Conservation (phyloP, 1,140 invertebrate genomes). For the Drosophila quadrilineata region DNA sequence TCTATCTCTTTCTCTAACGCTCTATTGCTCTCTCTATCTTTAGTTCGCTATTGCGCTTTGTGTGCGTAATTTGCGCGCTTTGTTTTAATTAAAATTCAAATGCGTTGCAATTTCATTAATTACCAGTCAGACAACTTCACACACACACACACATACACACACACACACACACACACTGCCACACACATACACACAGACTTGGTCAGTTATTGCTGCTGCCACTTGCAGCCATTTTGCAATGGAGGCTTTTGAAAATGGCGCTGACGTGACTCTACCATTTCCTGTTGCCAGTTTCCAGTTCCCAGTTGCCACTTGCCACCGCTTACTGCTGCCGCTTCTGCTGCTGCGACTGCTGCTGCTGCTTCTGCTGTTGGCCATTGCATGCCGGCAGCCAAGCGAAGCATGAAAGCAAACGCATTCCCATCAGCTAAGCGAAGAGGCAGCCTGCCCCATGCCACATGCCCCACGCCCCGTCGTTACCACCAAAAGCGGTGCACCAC, state of each 20-base stretch:
- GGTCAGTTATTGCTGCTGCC: slow-evolving; percentile 38
- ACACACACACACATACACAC: slow-evolving; percentile 12
- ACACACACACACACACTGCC: slow-evolving; percentile 1
- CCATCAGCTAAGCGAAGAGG: slow-evolving; percentile 53
- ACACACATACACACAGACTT: slow-evolving; percentile 19
- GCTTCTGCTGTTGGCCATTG: slow-evolving; percentile 53
- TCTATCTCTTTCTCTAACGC: too few relatives aligned
- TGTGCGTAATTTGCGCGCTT: slow-evolving; percentile 70
- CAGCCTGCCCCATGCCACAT: background rate
- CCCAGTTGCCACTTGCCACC: background rate
- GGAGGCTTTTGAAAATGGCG: slow-evolving; percentile 71
- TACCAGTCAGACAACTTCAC: slow-evolving; percentile 60
- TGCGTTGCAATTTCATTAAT: slow-evolving; percentile 79
- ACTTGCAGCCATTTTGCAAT: slow-evolving; percentile 70
- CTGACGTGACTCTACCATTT: slow-evolving; percentile 54
- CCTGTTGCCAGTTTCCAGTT: background rate
- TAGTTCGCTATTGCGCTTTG: slow-evolving; percentile 12
- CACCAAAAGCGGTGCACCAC: slow-evolving; percentile 55
- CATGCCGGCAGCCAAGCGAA: slow-evolving; percentile 64
- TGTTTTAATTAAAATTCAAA: slow-evolving; percentile 81
- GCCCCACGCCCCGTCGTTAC: background rate
- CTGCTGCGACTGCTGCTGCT: slow-evolving; percentile 27
- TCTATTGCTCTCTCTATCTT: too few relatives aligned
- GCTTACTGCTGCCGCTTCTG: background rate
- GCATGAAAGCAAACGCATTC: slow-evolving; percentile 75